phyloP scores from a whole-genome alignment of 2,113 vertebrate species.

The Rostratula benghalensis region DNA sequence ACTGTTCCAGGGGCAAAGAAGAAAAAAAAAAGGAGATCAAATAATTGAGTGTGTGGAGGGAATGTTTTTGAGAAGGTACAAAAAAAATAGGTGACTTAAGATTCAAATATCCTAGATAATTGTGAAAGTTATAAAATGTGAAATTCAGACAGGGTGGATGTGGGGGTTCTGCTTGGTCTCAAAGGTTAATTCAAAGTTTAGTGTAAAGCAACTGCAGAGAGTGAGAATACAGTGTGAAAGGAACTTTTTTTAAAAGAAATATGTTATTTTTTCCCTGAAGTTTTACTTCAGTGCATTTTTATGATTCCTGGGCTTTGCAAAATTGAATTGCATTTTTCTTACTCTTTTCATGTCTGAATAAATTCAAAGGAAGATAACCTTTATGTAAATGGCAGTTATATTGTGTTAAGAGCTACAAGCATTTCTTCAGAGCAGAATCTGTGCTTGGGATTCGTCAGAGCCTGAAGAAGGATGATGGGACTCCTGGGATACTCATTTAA shows the following conservation, averaged over 20 bases:
- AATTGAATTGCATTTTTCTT: conserved; percentile 33
- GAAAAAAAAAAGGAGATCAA: not conserved
- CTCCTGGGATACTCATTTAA: not conserved
- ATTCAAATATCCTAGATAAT: not conserved
- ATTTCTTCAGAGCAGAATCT: not conserved
- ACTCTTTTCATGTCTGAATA: conserved; percentile 34
- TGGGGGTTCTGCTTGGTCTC: not conserved
- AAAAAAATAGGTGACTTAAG: not conserved
- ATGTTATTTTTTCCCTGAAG: conserved; percentile 13
- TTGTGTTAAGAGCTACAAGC: not conserved
- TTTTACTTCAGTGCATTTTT: conserved; percentile 34
- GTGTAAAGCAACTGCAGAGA: not conserved
- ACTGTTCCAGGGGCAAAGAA: not conserved
- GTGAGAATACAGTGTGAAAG: not conserved
- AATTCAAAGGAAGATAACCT: conserved; percentile 25
- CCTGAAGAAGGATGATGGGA: not conserved
- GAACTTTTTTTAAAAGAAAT: not conserved
- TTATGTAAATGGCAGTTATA: conserved; percentile 5
- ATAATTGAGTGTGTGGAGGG: not conserved
- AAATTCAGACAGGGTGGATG: not conserved
- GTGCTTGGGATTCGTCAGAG: not conserved
- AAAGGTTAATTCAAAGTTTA: not conserved
- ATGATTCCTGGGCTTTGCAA: conserved; percentile 2
- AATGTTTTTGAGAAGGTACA: not conserved
- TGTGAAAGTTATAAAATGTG: not conserved